Conservation (phyloP, 2,888 invertebrate genomes). For the Pinctada fucata region DNA sequence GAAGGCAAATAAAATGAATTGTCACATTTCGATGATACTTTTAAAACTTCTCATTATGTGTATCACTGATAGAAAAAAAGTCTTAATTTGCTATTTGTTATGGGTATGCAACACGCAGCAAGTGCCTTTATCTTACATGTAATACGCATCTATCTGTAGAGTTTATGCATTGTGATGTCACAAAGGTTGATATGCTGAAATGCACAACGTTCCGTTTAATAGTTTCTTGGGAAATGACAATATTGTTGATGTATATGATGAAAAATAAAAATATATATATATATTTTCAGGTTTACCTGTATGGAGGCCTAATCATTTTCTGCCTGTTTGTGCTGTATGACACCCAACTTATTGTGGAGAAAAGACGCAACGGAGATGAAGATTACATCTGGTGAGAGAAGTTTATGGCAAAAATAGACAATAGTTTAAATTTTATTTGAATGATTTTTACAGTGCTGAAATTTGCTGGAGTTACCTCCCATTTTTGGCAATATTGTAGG, state of each 20-base stretch:
- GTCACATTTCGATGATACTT: too few species aligned
- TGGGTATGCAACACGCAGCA: too few species aligned
- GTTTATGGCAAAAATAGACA: background rate
- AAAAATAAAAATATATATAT: background rate
- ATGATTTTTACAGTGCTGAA: background rate
- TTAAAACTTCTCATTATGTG: too few species aligned
- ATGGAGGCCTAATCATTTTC: slow-evolving; percentile 92
- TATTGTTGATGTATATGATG: background rate
- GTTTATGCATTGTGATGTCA: too few species aligned
- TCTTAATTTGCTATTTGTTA: too few species aligned
- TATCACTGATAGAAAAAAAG: too few species aligned
- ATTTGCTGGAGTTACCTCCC: background rate
- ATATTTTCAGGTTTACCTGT: slow-evolving; percentile 81
- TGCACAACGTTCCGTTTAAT: too few species aligned
- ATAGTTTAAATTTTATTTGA: background rate
- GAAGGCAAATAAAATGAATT: too few species aligned
- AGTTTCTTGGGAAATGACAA: background rate
- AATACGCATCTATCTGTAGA: too few species aligned
- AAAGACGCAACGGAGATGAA: slow-evolving; percentile 91
- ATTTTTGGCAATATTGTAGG: too few species aligned
- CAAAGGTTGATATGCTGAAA: too few species aligned
- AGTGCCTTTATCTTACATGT: too few species aligned
- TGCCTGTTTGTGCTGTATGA: slow-evolving; percentile 97
- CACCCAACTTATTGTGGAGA: slow-evolving; percentile 97
- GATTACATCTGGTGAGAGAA: slow-evolving; percentile 86